phyloP scores from a whole-genome alignment of 2,888 invertebrate genomes.

The Merodon equestris region DNA sequence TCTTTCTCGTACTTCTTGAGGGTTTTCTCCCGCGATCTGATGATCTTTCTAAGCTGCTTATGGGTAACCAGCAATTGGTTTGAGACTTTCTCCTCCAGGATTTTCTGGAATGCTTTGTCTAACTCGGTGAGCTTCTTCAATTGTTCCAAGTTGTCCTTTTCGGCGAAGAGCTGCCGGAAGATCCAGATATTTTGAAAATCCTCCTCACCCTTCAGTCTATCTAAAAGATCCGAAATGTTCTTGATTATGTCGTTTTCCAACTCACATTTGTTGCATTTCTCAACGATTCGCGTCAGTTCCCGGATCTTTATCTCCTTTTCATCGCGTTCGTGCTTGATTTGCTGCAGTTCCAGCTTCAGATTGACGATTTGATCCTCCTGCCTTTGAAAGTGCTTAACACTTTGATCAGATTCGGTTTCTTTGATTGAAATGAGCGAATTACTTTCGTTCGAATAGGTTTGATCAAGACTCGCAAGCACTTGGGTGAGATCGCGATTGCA shows the following conservation, averaged over 20 bases:
- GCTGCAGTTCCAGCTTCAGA: conserved; percentile 65
- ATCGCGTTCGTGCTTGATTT: conserved; percentile 62
- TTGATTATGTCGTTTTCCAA: conserved; percentile 44
- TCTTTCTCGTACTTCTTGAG: conserved; percentile 69
- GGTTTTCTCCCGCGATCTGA: conserved; percentile 66
- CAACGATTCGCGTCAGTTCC: conserved; percentile 66
- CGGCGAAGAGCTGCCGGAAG: conserved; percentile 41
- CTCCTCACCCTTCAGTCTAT: conserved; percentile 12
- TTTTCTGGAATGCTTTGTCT: conserved; percentile 36
- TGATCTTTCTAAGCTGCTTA: conserved; percentile 56
- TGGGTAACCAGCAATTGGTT: not conserved
- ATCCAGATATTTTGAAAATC: conserved; percentile 21
- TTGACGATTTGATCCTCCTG: conserved; percentile 51
- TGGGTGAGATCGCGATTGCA: conserved; percentile 53
- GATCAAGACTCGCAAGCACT: conserved; percentile 48
- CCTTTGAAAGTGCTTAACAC: not conserved
- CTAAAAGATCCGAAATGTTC: conserved; percentile 32
- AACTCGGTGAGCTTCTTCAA: conserved; percentile 25
- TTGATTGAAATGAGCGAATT: conserved; percentile 1
- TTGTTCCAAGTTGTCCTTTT: conserved; percentile 37
- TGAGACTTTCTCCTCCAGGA: conserved; percentile 16
- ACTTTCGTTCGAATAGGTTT: conserved; percentile 21
- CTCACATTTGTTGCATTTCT: conserved; percentile 59
- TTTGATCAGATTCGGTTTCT: not conserved
- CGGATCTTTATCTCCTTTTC: conserved; percentile 70